Evolutionary conservation across 2,113 vertebrate genomes (phyloP), one percentile per base, ranked within the genome.

Genomic region (Grallaria varia): DNA sequence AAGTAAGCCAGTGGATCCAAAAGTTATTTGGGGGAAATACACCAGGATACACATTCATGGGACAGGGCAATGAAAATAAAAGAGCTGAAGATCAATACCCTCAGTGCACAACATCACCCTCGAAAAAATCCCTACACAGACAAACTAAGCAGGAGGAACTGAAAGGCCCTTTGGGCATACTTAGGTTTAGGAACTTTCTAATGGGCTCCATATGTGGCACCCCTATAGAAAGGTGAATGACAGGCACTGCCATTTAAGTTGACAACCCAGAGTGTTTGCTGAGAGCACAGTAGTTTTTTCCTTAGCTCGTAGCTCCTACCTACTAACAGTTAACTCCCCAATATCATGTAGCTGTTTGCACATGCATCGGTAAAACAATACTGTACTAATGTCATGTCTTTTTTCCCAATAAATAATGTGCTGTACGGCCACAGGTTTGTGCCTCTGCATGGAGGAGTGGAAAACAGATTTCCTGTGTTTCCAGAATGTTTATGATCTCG

Each of bases 391-490:
- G 63, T 8, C 28, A 25, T 30, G 25, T 24, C 44, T 47, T 84
- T 89, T 76, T 35, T 45, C 11, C 28, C 35, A 75, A 52, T 53
- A 77, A 91, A 84, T 74, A 72, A 31, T 6, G 22, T 49, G 24
- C 52, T 59, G 40, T 15, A 21, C 0, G 1, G 53, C 39, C 62
- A 78, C 31, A 72, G 39, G 60, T 75, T 91, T 91, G 47, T 79
- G 56, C 37, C 14, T 96, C 49, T 72, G 53, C 12, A 44, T 25
- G 14, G 11, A 91, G 78, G 49, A 93, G 47, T 78, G 81, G 84
- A 91, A 95, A 93, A 92, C 28, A 94, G 55, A 84, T 89, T 92
- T 95, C 67, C 89, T 62, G 47, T 89, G 12, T 87, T 96, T 81
- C 68, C 67, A 81, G 37, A 62, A 78, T 17, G 8, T 59, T 95